A percentile compares a stretch with the other conserved stretches of the same genome.
Evolutionary conservation across 2,888 invertebrate species (phyloP).

Genomic region (Drosophila neoperkinsi): DNA sequence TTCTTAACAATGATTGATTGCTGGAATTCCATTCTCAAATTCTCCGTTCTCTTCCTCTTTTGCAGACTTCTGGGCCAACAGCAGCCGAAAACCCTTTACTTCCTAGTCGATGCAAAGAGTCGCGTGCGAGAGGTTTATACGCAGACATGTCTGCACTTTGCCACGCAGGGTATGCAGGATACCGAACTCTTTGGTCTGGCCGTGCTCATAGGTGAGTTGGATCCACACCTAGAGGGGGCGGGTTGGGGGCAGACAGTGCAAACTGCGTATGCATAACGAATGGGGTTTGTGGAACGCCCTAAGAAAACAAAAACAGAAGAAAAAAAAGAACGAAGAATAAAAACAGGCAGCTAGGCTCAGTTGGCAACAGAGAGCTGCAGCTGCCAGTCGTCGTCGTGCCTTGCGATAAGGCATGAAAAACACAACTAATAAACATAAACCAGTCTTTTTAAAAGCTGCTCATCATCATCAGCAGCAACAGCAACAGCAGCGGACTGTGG

Average conservation of each 20-base stretch:
- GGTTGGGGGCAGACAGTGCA: background rate
- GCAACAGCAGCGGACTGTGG: conserved; percentile 12
- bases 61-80: conserved; percentile 85
- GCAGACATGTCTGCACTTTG: conserved; percentile 92
- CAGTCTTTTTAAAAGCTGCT: conserved; percentile 80
- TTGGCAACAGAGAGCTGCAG: conserved; percentile 40
- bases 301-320: background rate
- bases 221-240: background rate
- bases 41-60: background rate
- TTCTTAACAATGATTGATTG: background rate
- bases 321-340: conserved; percentile 1
- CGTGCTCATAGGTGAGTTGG: conserved; percentile 90
- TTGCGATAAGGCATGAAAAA: conserved; percentile 74
- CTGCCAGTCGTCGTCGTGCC: conserved; percentile 26
- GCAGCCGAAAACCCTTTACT: conserved; percentile 85
- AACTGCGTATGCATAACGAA: conserved; percentile 31
- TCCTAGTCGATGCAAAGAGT: conserved; percentile 90
- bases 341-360: conserved; percentile 18
- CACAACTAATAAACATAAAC: conserved; percentile 81
- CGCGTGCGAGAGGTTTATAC: conserved; percentile 93
- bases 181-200: conserved; percentile 93
- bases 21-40: conserved; percentile 4
- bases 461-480: conserved; percentile 60
- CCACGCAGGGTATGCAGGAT: conserved; percentile 92
- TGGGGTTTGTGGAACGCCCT: conserved; percentile 47